Evolutionary conservation across 64 coral and sea anemone species (phyloP).

Genomic region (Actinia equina): DNA sequence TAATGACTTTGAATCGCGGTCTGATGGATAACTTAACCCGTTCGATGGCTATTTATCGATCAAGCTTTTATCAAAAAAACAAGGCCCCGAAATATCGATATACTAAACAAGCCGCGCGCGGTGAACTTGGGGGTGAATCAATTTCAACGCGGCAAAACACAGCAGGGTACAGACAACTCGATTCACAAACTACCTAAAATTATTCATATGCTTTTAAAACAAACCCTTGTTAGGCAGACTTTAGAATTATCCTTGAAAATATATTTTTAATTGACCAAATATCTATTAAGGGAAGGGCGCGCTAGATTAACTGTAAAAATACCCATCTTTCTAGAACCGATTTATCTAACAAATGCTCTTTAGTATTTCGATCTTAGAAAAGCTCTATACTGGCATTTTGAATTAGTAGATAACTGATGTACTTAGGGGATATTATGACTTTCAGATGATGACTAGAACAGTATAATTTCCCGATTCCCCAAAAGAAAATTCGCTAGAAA

Average conservation of each 20-base stretch:
- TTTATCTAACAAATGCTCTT: not conserved
- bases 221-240: not conserved
- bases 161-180: not conserved
- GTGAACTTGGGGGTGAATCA: not conserved
- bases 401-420: slow-evolving; percentile 5
- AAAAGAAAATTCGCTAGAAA: not conserved
- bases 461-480: not conserved
- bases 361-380: not conserved
- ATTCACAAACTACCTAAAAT: not conserved
- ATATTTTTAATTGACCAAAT: not conserved
- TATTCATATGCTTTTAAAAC: slow-evolving; percentile 2
- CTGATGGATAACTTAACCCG: slow-evolving; percentile 10
- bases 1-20: not conserved
- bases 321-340: not conserved
- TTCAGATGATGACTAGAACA: slow-evolving; percentile 1
- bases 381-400: not conserved
- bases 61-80: slow-evolving; percentile 3
- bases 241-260: not conserved
- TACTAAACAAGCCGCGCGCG: not conserved
- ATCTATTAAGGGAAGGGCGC: slow-evolving; percentile 3
- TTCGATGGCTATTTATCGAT: slow-evolving; percentile 20
- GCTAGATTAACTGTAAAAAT: slow-evolving; percentile 4
- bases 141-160: not conserved
- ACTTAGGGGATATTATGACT: not conserved
- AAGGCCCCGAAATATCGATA: not conserved